These are phyloP conservation scores for Lasioglossum baleicum DNA, from an alignment of 1,140 invertebrate genomes.

Conservation along the genomic window DNA sequence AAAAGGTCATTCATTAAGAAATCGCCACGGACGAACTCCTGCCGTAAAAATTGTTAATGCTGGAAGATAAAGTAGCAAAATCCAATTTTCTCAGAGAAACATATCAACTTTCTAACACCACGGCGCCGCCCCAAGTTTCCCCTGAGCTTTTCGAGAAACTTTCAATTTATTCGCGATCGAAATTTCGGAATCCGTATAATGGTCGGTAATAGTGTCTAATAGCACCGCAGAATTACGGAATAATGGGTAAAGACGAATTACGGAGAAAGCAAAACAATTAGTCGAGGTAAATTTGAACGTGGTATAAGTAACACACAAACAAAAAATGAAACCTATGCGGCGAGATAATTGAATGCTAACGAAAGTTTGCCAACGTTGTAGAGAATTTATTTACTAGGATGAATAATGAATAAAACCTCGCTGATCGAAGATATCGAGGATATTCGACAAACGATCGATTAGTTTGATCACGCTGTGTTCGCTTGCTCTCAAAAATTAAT, in stretches of 20 bases:
- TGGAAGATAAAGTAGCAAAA: not conserved
- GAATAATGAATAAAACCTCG: not conserved
- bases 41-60: too few species aligned
- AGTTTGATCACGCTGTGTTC: not conserved
- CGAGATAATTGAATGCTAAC: not conserved
- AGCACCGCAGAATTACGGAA: not conserved
- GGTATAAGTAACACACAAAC: not conserved
- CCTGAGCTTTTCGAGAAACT: too few species aligned
- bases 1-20: too few species aligned
- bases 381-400: not conserved
- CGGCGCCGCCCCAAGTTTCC: too few species aligned
- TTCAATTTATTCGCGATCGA: too few species aligned
- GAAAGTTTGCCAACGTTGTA: not conserved
- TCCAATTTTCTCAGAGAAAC: too few species aligned
- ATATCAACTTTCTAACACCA: too few species aligned
- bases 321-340: not conserved
- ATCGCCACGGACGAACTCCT: too few species aligned
- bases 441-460: not conserved
- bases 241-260: not conserved
- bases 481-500: not conserved
- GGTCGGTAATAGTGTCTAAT: not conserved
- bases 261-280: not conserved
- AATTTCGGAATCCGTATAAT: too few species aligned
- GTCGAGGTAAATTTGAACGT: not conserved
- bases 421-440: not conserved